Evolutionary conservation across 2,797 vertebrate genomes (phyloP).

Genomic region (Enteromius thamalakanensis): DNA sequence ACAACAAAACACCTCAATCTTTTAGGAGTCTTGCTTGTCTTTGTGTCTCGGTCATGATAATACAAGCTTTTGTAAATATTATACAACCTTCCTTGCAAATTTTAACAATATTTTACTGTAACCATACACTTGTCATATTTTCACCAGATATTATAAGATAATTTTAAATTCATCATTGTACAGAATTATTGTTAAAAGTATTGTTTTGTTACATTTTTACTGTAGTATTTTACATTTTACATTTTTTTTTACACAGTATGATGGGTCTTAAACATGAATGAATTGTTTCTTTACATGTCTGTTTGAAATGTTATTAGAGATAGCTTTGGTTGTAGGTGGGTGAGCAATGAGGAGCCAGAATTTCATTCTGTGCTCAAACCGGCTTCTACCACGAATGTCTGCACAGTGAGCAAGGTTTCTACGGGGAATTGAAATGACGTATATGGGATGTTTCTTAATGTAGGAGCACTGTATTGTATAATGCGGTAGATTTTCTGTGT

Average conservation of each 20-base stretch:
- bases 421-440: conserved; percentile 2
- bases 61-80: no score
- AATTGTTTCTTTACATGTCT: not conserved
- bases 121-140: not conserved
- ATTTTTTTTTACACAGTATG: not conserved
- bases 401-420: not conserved
- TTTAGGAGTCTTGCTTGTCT: no score
- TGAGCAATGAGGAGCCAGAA: not conserved
- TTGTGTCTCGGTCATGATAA: not conserved
- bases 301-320: not conserved
- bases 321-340: not conserved
- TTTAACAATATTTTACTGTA: not conserved
- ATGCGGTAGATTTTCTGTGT: conserved; percentile 38
- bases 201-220: not conserved
- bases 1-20: no score
- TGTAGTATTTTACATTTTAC: not conserved
- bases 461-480: conserved; percentile 12
- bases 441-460: conserved; percentile 21
- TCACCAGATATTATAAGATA: not conserved
- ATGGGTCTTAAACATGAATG: not conserved
- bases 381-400: not conserved
- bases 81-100: not conserved
- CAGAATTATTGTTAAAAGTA: not conserved
- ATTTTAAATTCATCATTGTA: not conserved
- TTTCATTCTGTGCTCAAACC: not conserved